Percentiles rank a stretch among this genome's conserved stretches.
Conservation (phyloP, 92 coral and sea anemone genomes). For the Epizoanthus stellaris region DNA sequence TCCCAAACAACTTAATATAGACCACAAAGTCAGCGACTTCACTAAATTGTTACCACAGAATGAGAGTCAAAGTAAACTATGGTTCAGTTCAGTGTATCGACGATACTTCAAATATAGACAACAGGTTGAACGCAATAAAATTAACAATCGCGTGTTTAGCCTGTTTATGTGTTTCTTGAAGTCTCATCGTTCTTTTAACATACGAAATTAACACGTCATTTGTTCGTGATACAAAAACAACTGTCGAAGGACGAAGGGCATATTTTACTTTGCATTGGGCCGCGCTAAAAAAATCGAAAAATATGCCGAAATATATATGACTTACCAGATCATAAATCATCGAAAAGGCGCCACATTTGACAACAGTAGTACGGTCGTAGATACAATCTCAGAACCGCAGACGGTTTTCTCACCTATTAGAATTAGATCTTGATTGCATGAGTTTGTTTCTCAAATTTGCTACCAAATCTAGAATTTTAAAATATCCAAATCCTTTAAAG, state of each 20-base stretch:
- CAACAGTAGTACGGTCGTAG: background rate
- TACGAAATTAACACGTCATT: too few relatives aligned
- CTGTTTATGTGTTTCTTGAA: too few relatives aligned
- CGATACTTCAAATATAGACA: too few relatives aligned
- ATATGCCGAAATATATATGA: background rate
- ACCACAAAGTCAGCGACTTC: background rate
- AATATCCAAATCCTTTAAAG: too few relatives aligned
- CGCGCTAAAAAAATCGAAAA: background rate
- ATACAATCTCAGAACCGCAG: background rate
- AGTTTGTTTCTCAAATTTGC: background rate
- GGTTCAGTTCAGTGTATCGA: too few relatives aligned
- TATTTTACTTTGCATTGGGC: background rate
- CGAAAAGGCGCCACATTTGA: background rate
- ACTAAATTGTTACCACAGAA: background rate
- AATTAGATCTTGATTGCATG: background rate
- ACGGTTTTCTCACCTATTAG: background rate
- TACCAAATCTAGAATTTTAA: background rate
- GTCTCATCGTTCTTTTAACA: too few relatives aligned
- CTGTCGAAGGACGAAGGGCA: background rate
- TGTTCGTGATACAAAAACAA: too few relatives aligned
- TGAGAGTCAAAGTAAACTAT: too few relatives aligned
- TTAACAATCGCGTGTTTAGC: too few relatives aligned
- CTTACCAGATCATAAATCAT: conserved; percentile 11
- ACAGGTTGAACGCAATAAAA: too few relatives aligned
- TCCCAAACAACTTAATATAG: background rate